A percentile compares a stretch with the other conserved stretches of the same genome.
Evolutionary conservation across 2,797 vertebrate genomes (phyloP).

Genomic region (Acridotheres tristis): DNA sequence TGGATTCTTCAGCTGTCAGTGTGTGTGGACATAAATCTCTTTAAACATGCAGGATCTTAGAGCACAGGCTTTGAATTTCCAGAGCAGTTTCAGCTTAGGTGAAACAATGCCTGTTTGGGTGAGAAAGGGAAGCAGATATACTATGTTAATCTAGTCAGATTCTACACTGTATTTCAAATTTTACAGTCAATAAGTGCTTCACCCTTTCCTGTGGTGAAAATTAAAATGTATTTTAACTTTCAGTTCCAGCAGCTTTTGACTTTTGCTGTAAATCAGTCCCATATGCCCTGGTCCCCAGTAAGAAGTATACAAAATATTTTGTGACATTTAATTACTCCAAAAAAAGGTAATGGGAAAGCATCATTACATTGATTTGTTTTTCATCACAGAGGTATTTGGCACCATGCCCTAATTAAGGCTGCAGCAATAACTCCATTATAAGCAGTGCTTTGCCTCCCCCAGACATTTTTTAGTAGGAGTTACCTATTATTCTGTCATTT

Average conservation of each 20-base stretch:
- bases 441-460: neutral
- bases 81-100: neutral
- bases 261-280: neutral
- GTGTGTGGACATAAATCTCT: neutral
- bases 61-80: neutral
- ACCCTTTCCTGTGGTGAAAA: neutral
- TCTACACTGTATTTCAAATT: neutral
- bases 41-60: neutral
- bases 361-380: constrained; percentile 1
- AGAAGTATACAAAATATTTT: neutral
- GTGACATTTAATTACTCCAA: neutral
- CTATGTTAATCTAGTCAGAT: neutral
- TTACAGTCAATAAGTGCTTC: neutral
- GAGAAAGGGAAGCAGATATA: neutral
- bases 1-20: neutral
- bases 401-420: constrained; percentile 2
- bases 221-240: neutral
- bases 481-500: constrained; percentile 3
- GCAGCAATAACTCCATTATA: neutral
- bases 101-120: neutral
- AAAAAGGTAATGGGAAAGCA: neutral
- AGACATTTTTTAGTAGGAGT: neutral
- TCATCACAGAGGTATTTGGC: constrained; percentile 26
- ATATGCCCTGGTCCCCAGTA: neutral
- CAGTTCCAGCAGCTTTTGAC: neutral